Conservation (phyloP, 2,113 vertebrate species). For the Erythrolamprus reginae region DNA sequence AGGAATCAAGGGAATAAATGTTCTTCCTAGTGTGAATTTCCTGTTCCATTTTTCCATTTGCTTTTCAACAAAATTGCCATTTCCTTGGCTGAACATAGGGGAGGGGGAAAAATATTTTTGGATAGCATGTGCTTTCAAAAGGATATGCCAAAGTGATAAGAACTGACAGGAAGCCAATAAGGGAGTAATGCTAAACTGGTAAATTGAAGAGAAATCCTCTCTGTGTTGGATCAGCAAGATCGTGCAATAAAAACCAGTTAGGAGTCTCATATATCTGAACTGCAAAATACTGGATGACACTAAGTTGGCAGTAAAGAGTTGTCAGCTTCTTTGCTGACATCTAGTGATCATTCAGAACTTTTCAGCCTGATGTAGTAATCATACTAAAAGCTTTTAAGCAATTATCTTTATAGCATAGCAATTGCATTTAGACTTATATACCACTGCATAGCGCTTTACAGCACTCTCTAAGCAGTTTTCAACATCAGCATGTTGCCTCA, state of each 20-base stretch:
- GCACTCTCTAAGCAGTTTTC: not conserved
- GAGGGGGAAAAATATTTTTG: not conserved
- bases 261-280: not conserved
- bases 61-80: slow-evolving; percentile 8
- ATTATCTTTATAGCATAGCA: not conserved
- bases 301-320: not conserved
- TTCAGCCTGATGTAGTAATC: not conserved
- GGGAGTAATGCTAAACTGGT: not conserved
- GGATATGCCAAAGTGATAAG: not conserved
- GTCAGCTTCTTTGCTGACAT: not conserved
- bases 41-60: not conserved
- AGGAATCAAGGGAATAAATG: slow-evolving; percentile 17
- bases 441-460: not conserved
- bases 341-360: not conserved
- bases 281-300: not conserved
- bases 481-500: not conserved
- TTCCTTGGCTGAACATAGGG: not conserved
- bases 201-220: not conserved
- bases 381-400: not conserved
- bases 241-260: not conserved
- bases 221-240: not conserved
- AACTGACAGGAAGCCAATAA: not conserved
- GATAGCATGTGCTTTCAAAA: not conserved
- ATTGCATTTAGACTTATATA: not conserved
- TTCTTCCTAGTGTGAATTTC: not conserved